Conservation (phyloP, 2,888 invertebrate species). For the Cantharis rustica region DNA sequence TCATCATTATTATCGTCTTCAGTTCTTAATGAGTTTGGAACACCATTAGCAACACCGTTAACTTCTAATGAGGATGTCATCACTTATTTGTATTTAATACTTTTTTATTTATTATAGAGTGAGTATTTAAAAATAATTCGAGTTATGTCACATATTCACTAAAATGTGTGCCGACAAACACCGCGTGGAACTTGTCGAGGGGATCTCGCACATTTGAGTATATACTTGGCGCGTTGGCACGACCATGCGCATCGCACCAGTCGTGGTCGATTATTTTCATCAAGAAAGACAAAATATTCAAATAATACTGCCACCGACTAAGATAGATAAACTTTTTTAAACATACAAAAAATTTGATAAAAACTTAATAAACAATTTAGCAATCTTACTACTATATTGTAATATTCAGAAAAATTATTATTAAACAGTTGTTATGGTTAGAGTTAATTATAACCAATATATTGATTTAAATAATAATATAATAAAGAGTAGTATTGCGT, state of each 20-base stretch:
- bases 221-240: constrained; percentile 32
- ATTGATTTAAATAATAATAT: neutral
- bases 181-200: constrained; percentile 30
- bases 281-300: neutral
- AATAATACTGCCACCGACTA: neutral
- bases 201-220: constrained; percentile 19
- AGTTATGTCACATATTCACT: constrained; percentile 5
- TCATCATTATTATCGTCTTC: constrained; percentile 27
- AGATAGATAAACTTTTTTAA: neutral
- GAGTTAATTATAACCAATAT: neutral
- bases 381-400: neutral
- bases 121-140: neutral
- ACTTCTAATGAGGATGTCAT: constrained; percentile 9
- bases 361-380: neutral
- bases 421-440: neutral
- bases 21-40: neutral
- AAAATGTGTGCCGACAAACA: constrained; percentile 14
- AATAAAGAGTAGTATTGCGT: neutral
- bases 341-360: neutral
- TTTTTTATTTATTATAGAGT: neutral
- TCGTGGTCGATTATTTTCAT: constrained; percentile 8
- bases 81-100: neutral
- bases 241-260: constrained; percentile 18
- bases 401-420: neutral
- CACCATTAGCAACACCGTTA: constrained; percentile 15